Evolutionary conservation across 2,888 invertebrate species (phyloP).

Genomic region (Lathronympha strigana): DNA sequence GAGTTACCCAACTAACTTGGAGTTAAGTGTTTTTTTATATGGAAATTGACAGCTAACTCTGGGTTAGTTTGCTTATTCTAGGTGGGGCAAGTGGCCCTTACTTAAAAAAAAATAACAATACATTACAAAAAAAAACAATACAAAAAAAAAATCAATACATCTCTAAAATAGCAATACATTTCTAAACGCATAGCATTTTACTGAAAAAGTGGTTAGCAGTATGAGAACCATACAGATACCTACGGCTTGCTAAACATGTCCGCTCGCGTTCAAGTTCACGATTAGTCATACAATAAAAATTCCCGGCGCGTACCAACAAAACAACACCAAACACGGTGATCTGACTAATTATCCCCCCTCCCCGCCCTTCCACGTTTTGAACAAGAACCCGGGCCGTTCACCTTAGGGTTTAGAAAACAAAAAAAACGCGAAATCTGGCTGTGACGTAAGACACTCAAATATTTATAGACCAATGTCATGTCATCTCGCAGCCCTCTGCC

Average conservation of each 20-base stretch:
- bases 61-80: too few relatives aligned
- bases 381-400: conserved; percentile 24
- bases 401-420: conserved; percentile 22
- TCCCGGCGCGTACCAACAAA: conserved; percentile 28
- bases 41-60: too few relatives aligned
- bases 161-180: too few relatives aligned
- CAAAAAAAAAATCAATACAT: too few relatives aligned
- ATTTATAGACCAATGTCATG: conserved; percentile 74
- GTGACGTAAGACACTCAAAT: conserved; percentile 41
- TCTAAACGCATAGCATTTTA: too few relatives aligned
- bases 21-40: too few relatives aligned
- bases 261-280: conserved; percentile 6
- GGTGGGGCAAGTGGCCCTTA: too few relatives aligned
- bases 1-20: too few relatives aligned
- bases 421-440: background rate
- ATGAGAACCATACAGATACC: background rate
- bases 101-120: too few relatives aligned
- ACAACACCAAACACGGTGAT: conserved; percentile 30
- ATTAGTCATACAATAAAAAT: conserved; percentile 30
- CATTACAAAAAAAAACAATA: too few relatives aligned
- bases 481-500: conserved; percentile 65
- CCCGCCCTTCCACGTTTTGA: background rate
- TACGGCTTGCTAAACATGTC: background rate
- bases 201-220: too few relatives aligned
- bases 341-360: conserved; percentile 20